Evolutionary conservation across 2,113 vertebrate species (phyloP), one percentile per base, ranked within the genome.

Genomic region (Salvelinus namaycush): DNA sequence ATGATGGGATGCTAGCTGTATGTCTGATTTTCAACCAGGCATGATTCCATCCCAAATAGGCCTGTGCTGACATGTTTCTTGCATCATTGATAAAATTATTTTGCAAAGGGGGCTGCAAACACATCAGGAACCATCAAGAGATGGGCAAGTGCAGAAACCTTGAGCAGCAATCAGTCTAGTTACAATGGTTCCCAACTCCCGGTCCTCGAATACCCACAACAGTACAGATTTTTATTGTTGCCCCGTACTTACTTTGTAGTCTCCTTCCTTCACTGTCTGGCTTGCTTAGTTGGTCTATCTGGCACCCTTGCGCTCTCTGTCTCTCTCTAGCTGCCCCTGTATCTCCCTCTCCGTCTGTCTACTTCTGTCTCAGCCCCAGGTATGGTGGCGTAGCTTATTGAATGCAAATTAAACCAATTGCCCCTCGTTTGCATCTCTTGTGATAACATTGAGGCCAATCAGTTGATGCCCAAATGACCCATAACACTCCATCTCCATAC

Each of bases 41-140:
- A 67, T 73, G 29, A 11, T 20, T 22, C n/a, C 16, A 20, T 48
- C 20, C 48, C 27, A 13, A 7, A 68, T 48, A 54, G 48, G 18
- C 16, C 57, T 2, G 14, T 65, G 26, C 70, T 60, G 70, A 59
- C 13, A 60, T 62, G 64, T 76, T 76, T 31, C 76, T 76, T 0
- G 44, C 5, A 78, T 84, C 83, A 78, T 81, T 82, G 78, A 87
- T 78, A 5, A 71, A 77, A 76, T 20, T 65, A 34, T 75, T 1
- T 5, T 4, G 81, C 12, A 8, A 65, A 22, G 68, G 75, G 72
- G 68, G 72, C 51, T 16, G 6, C 39, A 84, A 72, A 64, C 49
- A 18, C 31, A 44, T 31, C 13, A 24, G 24, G 34, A 54, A 31
- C 44, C 59, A 60, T 71, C 14, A 51, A 67, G 68, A 81, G 57